These are phyloP conservation scores for Entomyzon cyanotis DNA, from an alignment of 2,113 vertebrate genomes.

Conservation along the genomic window DNA sequence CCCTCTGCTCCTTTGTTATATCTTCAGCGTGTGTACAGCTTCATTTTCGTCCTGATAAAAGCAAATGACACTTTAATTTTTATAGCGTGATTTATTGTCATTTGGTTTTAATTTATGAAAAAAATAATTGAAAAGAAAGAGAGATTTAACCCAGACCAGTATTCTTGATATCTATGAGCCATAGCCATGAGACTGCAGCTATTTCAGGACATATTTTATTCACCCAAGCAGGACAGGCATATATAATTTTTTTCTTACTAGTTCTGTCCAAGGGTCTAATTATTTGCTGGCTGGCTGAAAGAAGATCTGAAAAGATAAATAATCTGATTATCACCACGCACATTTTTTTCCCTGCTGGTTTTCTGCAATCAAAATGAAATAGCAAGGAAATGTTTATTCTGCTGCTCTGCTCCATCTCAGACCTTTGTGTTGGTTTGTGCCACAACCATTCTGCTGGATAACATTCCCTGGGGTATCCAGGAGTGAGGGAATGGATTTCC, in stretches of 20 bases:
- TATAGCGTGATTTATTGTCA: slow-evolving; percentile 42
- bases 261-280: slow-evolving; percentile 1
- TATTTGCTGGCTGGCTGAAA: background rate
- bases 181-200: background rate
- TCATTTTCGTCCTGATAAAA: slow-evolving; percentile 18
- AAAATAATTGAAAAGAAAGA: slow-evolving; percentile 33
- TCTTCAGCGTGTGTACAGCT: background rate
- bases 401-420: background rate
- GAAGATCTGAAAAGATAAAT: background rate
- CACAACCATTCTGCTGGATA: background rate
- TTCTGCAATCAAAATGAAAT: background rate
- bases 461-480: background rate
- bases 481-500: background rate
- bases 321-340: background rate
- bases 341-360: background rate
- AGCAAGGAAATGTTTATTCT: background rate
- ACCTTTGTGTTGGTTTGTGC: background rate
- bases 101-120: slow-evolving; percentile 36
- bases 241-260: background rate
- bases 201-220: slow-evolving; percentile 10
- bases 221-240: background rate
- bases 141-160: slow-evolving; percentile 1
- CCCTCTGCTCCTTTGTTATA: background rate
- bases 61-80: slow-evolving; percentile 38
- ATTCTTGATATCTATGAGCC: background rate